These are phyloP conservation scores for Gobiocypris rarus DNA, from an alignment of 2,113 vertebrate species.

Conservation along the genomic window DNA sequence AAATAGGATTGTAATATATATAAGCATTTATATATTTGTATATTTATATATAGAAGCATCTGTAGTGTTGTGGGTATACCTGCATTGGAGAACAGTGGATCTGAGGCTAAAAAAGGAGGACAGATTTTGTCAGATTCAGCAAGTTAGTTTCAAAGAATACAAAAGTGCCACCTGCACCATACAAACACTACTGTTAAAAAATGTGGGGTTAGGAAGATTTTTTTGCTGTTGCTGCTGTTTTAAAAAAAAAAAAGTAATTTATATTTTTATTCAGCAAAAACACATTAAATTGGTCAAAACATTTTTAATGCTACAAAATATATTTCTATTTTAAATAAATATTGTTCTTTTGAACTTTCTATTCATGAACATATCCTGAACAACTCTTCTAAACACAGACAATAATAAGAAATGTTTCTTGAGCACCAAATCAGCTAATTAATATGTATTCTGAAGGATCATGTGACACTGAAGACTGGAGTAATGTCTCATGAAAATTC, in stretches of 20 bases:
- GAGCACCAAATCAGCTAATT: neutral
- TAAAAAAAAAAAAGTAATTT: no score
- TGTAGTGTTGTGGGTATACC: conserved; percentile 57
- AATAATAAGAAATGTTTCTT: neutral
- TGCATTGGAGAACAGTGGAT: conserved; percentile 61
- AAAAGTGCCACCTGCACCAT: neutral
- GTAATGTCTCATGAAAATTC: neutral
- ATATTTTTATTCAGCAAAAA: neutral
- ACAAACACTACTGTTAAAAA: neutral
- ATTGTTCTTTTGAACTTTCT: neutral
- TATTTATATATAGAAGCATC: no score
- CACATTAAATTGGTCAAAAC: neutral
- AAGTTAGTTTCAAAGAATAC: neutral
- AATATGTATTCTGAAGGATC: neutral
- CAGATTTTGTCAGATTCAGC: neutral
- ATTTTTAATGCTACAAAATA: neutral
- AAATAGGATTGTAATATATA: neutral
- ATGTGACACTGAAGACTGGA: neutral
- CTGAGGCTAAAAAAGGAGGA: conserved; percentile 56
- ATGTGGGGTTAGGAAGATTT: neutral
- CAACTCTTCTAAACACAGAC: neutral
- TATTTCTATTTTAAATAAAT: neutral
- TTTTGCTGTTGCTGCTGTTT: neutral
- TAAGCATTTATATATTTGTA: neutral
- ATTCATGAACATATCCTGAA: neutral